Evolutionary conservation across 2,113 vertebrate genomes (phyloP), one percentile per base, ranked within the genome.

Genomic region (Calonectris borealis): DNA sequence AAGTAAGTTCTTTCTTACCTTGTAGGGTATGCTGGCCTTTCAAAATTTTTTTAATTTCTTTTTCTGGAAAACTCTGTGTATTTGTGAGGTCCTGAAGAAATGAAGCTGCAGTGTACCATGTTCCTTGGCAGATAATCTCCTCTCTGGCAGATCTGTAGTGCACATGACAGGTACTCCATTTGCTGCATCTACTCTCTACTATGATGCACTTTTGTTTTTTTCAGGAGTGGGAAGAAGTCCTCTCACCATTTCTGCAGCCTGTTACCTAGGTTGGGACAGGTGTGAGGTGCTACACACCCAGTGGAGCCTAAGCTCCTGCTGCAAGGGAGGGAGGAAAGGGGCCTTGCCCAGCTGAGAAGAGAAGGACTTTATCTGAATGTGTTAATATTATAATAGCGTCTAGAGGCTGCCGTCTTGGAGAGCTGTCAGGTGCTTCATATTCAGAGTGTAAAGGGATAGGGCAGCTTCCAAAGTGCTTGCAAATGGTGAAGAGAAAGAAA

Each of bases 221-320:
- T 49, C 10, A 51, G 58, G 17, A 72, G 27, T 3, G 38, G 70
- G 48, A 86, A 36, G 32, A 49, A 36, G 24, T 49, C 14, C n/a
- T 81, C 58, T 76, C 52, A 11, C 11, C 20, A 3, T 38, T 77
- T 49, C 80, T 90, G 38, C 38, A 80, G 52, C 46, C 29, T 44
- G 8, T 31, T 31, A 5, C 13, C 25, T 2, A 0, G 15, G 17
- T 0, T 84, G 29, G 52, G 38, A 15, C 7, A 11, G n/a, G 3
- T 40, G 16, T 27, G 15, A 40, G 49, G 40, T 34, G 5, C 22
- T 25, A 19, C 48, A 34, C 34, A 10, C 14, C 22, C 44, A 6
- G 15, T 51, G 64, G 16, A 91, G 24, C 26, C 54, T 21, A 13
- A 84, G 38, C 10, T 72, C 4, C 46, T 86, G 54, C 42, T 49